Evolutionary conservation across 2,888 invertebrate species (phyloP), one percentile per base, ranked within the genome.

Genomic region (Drosophila multiciliata): DNA sequence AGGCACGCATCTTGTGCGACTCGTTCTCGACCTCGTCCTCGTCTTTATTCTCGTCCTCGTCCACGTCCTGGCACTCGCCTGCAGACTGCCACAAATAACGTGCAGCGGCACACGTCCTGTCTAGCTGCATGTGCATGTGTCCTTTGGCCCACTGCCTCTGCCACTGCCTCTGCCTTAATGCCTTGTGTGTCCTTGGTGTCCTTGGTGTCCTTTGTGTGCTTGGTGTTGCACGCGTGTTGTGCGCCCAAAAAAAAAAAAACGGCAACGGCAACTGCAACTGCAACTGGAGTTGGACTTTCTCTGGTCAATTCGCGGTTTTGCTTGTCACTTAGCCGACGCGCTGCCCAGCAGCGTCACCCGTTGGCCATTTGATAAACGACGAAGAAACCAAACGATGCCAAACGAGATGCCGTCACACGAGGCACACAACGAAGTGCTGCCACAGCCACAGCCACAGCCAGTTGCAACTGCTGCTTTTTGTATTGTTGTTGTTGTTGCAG

Each of bases 281-380:
- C 64, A 59, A 60, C 79, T 79, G 78, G 78, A 83, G 80, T 74
- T 81, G 84, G 84, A 84, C 84, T 84, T 84, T 91, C 91, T 89
- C 87, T 91, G 91, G 92, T 92, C 91, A 92, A 90, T 92, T 91
- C 90, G 91, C 90, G 92, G 90, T 91, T 91, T 91, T 86, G 90
- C 88, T 84, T 92, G 92, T 92, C 92, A 89, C 88, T 91, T 90
- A 90, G 86, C 90, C 88, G 89, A 86, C 90, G 83, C 72, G 75
- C 73, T 75, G 80, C 69, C 84, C 88, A 77, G 69, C 78, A 71
- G 76, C 78, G 72, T 63, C 80, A 38, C 80, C 85, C 75, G 85
- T 84, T 85, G 85, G 73, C 78, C 80, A 87, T 89, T 89, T 86
- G 91, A 90, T 91, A 91, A 90, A 89, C 91, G 91, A 81, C 84